Evolutionary conservation across 2,888 invertebrate genomes (phyloP), one percentile per base, ranked within the genome.

Genomic region (Idaea straminata): DNA sequence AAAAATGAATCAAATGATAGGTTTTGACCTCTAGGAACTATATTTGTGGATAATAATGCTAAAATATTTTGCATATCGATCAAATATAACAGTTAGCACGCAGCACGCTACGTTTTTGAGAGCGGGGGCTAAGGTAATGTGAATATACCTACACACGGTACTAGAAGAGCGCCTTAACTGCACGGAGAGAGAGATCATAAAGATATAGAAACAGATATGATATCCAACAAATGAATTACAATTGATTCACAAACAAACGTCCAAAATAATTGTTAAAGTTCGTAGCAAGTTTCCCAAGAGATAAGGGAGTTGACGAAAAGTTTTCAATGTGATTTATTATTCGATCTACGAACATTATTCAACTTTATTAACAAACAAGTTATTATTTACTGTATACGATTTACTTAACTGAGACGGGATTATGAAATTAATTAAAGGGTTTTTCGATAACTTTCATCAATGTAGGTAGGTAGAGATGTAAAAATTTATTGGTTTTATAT

Each of bases 311-410:
- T 57, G 60, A 35, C 61, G 58, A 38, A 63, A 66, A 25, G 13
- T 57, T 60, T 64, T 69, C 67, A 66, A 69, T 65, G 64, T 59
- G 64, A 66, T 47, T 47, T 13, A 47, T 47, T 47, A 47, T 47
- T 47, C 47, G 3, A 10, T 47, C 47, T 10, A 47, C 47, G 47
- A 47, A 47, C 47, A 47, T 47, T 47, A 47, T 7, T 47, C 47
- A 47, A 47, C 10, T 47, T 47, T 13, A 47, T 47, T 7, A 47
- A 47, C 47, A 47, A 47, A 47, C 47, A 47, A 47, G 10, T 47
- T 47, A 47, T 47, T 13, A 10, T 47, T n/a, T 58, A 15, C 35
- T 62, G 25, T 36, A 62, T 57, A 62, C 47, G 62, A 62, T n/a
- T 16, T 5, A 25, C 15, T 34, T 7, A 10, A 47, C 47, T 47